Conservation (phyloP, 2,797 vertebrate species). For the Etheostoma perlongum region DNA sequence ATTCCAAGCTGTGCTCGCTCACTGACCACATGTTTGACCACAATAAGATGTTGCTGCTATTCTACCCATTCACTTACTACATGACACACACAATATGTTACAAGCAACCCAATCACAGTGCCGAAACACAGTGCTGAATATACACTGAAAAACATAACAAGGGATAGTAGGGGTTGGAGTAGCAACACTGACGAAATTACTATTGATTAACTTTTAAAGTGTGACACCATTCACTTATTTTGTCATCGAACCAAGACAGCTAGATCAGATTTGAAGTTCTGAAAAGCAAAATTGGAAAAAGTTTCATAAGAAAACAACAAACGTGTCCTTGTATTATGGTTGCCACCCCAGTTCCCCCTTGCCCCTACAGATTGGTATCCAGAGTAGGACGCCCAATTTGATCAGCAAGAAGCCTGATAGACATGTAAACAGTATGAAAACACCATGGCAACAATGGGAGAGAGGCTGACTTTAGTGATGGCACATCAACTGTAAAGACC, state of each 20-base stretch:
- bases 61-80: constrained; percentile 60
- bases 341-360: constrained; percentile 78
- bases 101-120: constrained; percentile 68
- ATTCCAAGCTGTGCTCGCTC: background rate
- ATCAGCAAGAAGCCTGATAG: constrained; percentile 80
- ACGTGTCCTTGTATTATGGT: constrained; percentile 20
- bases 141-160: constrained; percentile 77
- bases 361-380: constrained; percentile 84
- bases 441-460: constrained; percentile 82
- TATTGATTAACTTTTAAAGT: too few relatives aligned
- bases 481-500: constrained; percentile 63
- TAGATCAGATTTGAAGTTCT: background rate
- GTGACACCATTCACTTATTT: background rate
- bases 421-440: constrained; percentile 85
- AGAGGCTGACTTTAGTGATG: constrained; percentile 71
- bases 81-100: constrained; percentile 61
- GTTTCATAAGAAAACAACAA: background rate
- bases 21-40: constrained; percentile 27
- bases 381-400: constrained; percentile 80
- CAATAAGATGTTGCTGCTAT: constrained; percentile 36
- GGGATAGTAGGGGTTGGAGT: constrained; percentile 78
- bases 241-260: background rate
- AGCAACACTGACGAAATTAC: constrained; percentile 60
- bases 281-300: constrained; percentile 10
- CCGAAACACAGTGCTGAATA: constrained; percentile 56